phyloP scores from a whole-genome alignment of 1,140 invertebrate species.

The Zaprionus taronus region DNA sequence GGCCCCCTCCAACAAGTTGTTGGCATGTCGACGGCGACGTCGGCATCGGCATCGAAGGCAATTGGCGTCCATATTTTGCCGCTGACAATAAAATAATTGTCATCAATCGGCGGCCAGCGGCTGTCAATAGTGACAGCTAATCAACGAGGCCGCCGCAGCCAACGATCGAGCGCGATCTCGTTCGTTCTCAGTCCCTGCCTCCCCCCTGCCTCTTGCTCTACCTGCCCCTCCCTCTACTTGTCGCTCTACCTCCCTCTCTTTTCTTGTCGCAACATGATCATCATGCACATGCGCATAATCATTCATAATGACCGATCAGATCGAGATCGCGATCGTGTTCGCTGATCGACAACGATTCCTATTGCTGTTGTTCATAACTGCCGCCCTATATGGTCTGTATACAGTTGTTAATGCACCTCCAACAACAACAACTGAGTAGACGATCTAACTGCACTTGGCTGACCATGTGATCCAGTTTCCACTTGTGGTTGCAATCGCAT shows the following conservation, averaged over 20 bases:
- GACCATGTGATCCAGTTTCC: constrained; percentile 26
- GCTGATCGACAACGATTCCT: constrained; percentile 16
- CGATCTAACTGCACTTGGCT: constrained; percentile 31
- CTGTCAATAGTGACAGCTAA: constrained; percentile 81
- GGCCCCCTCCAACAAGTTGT: constrained; percentile 69
- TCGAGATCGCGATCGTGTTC: constrained; percentile 14
- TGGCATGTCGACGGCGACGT: constrained; percentile 48
- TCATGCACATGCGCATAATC: constrained; percentile 69
- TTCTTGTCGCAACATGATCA: constrained; percentile 45
- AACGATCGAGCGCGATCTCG: neutral
- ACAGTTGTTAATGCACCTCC: constrained; percentile 48
- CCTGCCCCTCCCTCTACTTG: no score
- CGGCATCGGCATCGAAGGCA: constrained; percentile 10
- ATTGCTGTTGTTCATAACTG: constrained; percentile 50
- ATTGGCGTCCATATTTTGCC: constrained; percentile 25
- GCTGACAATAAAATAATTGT: constrained; percentile 77
- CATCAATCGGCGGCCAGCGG: constrained; percentile 63
- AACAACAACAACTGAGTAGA: neutral
- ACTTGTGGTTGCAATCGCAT: constrained; percentile 6
- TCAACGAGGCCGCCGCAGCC: constrained; percentile 39
- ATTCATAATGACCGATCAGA: constrained; percentile 69
- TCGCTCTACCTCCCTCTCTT: neutral
- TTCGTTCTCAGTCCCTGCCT: neutral
- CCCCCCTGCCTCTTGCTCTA: neutral
- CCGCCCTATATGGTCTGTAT: constrained; percentile 54